Base-by-base conservation (phyloP, 2,888 invertebrate species). In the Dryocosmus kuriphilus region DNA sequence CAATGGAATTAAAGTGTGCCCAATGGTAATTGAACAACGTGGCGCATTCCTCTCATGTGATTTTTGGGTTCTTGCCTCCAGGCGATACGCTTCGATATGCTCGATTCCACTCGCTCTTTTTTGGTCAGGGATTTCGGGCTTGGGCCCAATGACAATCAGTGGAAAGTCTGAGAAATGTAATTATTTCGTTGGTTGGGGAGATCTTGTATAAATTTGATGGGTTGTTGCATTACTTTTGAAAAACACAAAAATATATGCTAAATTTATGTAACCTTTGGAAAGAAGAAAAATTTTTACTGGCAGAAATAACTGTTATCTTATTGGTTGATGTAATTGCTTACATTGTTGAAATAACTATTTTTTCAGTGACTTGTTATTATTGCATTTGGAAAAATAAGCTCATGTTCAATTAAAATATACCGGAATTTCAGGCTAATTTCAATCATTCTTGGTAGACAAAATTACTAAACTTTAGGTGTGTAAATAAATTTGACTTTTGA, bases 21-120 rank as follows among this genome's bases (percentile, higher is more conserved):
- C 71, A 71, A 51, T 51, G 46, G n/a, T 71, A 46, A 46, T 71
- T 71, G 51, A 51, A n/a, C 51, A 71, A 71, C 27, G 71, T 51
- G 71, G 71, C 71, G 71, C 71, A 71, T 71, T 71, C 32, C 51
- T 71, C 38, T 46, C 46, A n/a, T 51, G 71, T 71, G 51, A 71
- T 71, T 71, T 71, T 71, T 51, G 41, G 27, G 22, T 24, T 41
- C 41, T 46, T 41, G 30, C 71, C 46, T 71, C 51, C 46, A 11
- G 71, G 41, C 30, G 46, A 71, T 71, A 27, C 16, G 19, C 24
- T 46, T 27, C 30, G 46, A 30, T 51, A 27, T 71, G n/a, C 19
- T 71, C 27, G 38, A 46, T 67, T 65, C 38, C 22, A 2, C 14
- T 24, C 57, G 57, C 24, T 57, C 24, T 57, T 65, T 65, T 38